phyloP scores from a whole-genome alignment of 2,113 vertebrate species.

The Labeo rohita region DNA sequence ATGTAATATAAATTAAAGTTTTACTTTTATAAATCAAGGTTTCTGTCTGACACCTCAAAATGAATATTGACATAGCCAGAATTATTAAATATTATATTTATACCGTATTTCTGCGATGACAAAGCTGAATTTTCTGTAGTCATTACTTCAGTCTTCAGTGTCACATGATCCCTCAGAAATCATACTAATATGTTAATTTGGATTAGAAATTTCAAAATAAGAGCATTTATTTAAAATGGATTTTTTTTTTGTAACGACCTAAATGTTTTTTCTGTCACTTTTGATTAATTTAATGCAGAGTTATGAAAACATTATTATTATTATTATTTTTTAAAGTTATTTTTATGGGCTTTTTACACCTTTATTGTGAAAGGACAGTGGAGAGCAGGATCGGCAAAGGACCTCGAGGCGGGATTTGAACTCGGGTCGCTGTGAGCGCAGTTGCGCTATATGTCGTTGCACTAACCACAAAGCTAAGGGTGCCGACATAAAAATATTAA shows the following conservation, averaged over 20 bases:
- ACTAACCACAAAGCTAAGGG: too few relatives aligned
- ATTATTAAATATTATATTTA: background rate
- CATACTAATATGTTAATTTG: background rate
- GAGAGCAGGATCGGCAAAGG: too few relatives aligned
- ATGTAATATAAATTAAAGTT: too few relatives aligned
- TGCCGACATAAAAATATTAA: background rate
- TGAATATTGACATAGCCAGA: background rate
- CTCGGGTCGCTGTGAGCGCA: too few relatives aligned
- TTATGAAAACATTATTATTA: too few relatives aligned
- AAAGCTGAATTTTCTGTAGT: too few relatives aligned
- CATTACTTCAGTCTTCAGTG: background rate
- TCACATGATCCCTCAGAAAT: background rate
- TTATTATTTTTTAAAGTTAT: too few relatives aligned
- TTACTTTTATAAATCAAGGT: background rate
- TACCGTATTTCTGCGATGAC: too few relatives aligned
- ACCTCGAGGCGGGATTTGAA: too few relatives aligned
- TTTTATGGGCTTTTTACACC: too few relatives aligned
- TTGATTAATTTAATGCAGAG: background rate
- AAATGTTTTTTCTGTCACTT: background rate
- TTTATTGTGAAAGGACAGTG: too few relatives aligned
- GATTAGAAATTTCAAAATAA: background rate
- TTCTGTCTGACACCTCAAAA: background rate
- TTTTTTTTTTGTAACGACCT: background rate
- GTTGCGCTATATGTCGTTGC: too few relatives aligned
- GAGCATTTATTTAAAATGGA: background rate